phyloP scores from a whole-genome alignment of 2,797 vertebrate species.

The Hyperoplus lanceolatus region DNA sequence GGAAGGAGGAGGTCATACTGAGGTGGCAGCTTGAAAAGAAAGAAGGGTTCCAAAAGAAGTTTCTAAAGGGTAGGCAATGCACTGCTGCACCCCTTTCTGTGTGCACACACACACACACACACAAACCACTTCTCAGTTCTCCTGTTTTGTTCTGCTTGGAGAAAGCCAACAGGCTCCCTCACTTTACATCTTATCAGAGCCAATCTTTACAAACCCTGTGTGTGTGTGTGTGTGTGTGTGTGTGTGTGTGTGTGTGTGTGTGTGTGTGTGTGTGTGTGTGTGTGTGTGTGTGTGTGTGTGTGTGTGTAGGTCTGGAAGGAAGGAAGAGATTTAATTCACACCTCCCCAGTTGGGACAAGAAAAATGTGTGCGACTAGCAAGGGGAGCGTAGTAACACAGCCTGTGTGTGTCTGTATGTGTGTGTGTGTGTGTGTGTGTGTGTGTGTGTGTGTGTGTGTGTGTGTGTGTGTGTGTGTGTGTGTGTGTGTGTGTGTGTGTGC shows the following conservation, averaged over 20 bases:
- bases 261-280: no score
- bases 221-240: no score
- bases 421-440: conserved; percentile 9
- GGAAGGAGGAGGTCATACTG: conserved; percentile 20
- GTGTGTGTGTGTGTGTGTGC: neutral
- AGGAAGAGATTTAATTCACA: conserved; percentile 66
- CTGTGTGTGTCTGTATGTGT: conserved; percentile 22
- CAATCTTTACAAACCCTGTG: no score
- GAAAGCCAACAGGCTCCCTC: conserved; percentile 40
- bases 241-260: no score
- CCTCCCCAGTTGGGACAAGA: conserved; percentile 64
- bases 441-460: conserved; percentile 4
- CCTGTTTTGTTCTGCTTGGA: conserved; percentile 47
- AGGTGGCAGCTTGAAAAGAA: conserved; percentile 41
- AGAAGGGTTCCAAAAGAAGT: conserved; percentile 30
- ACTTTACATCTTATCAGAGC: conserved; percentile 53
- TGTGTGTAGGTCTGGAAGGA: conserved; percentile 21
- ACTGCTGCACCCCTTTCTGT: conserved; percentile 24
- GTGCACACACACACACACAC: neutral
- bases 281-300: neutral
- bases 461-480: neutral
- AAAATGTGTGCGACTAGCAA: conserved; percentile 40
- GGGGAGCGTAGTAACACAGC: conserved; percentile 30
- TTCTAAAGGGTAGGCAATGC: conserved; percentile 33
- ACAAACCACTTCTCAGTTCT: conserved; percentile 6